Evolutionary conservation across 2,888 invertebrate species (phyloP).

Genomic region (Dromius quadrimaculatus): DNA sequence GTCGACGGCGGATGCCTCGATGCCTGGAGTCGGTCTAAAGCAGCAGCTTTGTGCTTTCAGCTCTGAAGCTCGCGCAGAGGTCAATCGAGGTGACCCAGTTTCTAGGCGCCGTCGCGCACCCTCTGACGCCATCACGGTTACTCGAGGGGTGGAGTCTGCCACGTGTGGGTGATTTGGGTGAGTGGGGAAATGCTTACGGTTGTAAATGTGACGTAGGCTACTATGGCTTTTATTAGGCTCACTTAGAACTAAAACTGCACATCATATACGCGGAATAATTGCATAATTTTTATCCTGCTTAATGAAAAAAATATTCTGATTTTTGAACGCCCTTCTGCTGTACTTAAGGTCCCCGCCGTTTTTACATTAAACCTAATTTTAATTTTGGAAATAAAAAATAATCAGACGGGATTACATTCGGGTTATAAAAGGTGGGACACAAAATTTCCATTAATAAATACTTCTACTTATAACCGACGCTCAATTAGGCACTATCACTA

Average conservation of each 20-base stretch:
- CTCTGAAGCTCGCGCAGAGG: slow-evolving; percentile 57
- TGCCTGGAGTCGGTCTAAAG: slow-evolving; percentile 58
- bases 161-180: slow-evolving; percentile 25
- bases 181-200: neutral
- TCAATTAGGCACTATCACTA: no score
- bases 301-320: neutral
- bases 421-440: no score
- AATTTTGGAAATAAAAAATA: no score
- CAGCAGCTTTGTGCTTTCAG: slow-evolving; percentile 52
- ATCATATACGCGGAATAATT: neutral
- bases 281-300: neutral
- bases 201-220: neutral
- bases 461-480: no score
- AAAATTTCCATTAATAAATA: no score
- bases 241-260: neutral
- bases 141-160: slow-evolving; percentile 9
- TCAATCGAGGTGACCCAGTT: slow-evolving; percentile 65
- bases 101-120: slow-evolving; percentile 59
- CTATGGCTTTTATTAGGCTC: neutral
- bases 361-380: no score
- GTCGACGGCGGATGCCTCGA: slow-evolving; percentile 59
- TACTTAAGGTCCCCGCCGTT: no score
- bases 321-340: no score
- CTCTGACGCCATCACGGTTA: slow-evolving; percentile 58
- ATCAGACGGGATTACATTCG: no score